Base-by-base conservation (phyloP, 2,797 vertebrate species). In the Labroides dimidiatus region DNA sequence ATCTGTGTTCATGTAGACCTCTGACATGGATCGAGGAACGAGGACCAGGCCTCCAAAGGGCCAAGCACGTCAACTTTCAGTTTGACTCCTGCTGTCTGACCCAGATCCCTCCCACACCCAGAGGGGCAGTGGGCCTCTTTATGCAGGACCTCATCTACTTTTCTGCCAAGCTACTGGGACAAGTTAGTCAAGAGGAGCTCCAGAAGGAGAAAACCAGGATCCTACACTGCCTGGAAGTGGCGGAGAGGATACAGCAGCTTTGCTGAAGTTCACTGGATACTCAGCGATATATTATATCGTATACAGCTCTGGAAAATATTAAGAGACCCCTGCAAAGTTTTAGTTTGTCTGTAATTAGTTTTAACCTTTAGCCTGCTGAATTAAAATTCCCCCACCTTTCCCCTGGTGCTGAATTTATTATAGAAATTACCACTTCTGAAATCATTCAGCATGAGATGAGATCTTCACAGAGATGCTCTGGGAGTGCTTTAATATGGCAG, bases 21-120 rank as follows among this genome's bases (percentile, higher is more conserved):
- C 81, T 99, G 54, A 96, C 92, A 0, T 99, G 97, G 97, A 95
- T 95, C 19, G 97, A 99, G 89, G 97, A 99, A 78, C 94, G 95
- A 17, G 95, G 90, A 0, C 94, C 94, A 0, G 95, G 93, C 7
- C 85, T 97, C 55, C 93, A 92, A 69, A 91, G 96, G 45, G 84
- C 85, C 68, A 96, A 97, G 85, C 92, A 85, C 60, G 92, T 99
- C 87, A 91, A 94, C 84, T 95, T 99, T 81, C 93, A 84, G 17
- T 97, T 99, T 78, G 94, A 93, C 57, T 94, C 90, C 20, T 91
- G 93, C 48, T 84, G 90, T 14, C 45, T 99, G 78, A 96, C 95
- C 21, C 81, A 92, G 52, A 82, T 98, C 7, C 96, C 96, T 10
- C 75, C 89, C 1, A 92, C 86, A 2, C 87, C 94, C 0, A 82